Base-by-base conservation (phyloP, 2,888 invertebrate species). In the Lithophane leautieri region DNA sequence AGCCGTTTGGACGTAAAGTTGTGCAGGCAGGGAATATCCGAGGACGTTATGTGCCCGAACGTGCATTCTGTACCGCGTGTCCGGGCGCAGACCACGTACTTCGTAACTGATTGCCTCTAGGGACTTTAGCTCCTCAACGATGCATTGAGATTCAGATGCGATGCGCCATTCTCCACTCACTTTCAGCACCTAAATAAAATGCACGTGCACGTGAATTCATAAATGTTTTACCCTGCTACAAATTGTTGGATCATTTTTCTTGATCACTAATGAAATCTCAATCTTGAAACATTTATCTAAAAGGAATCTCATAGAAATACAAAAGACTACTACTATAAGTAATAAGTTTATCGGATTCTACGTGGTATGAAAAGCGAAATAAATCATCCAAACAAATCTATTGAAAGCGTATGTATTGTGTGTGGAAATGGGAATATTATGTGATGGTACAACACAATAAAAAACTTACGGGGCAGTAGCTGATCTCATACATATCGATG, bases 31-130 rank as follows among this genome's bases (percentile, higher is more conserved):
- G 90, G 99, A 98, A 94, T 97, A 97, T 76, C 99, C 99, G 82
- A 99, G 98, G 42, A 97, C 95, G 94, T 99, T 99, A 93, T 98
- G 98, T 63, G 99, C 99, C 86, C 97, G 97, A 76, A 99, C 96
- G 91, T 98, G 98, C 90, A 99, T 97, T 91, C 97, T 97, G 96
- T 99, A 99, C 85, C 97, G 97, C 9, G 98, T 98, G 92, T 98
- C 98, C 0, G 99, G 97, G 72, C 96, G 96, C 34, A 99, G 97
- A 25, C 97, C 95, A 82, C 97, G 97, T 91, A 99, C 96, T 94
- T 98, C 97, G 88, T 97, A 97, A 81, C 94, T 97, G 73, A 97
- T 97, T 76, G 97, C 97, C 86, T 97, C 97, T 71, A 97, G 97
- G 66, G 97, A 97, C 86, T 97, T 97, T 56, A 97, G 94, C 78